These are phyloP conservation scores for Nyleta sp. DNA, from an alignment of 2,888 invertebrate species.

Conservation along the genomic window DNA sequence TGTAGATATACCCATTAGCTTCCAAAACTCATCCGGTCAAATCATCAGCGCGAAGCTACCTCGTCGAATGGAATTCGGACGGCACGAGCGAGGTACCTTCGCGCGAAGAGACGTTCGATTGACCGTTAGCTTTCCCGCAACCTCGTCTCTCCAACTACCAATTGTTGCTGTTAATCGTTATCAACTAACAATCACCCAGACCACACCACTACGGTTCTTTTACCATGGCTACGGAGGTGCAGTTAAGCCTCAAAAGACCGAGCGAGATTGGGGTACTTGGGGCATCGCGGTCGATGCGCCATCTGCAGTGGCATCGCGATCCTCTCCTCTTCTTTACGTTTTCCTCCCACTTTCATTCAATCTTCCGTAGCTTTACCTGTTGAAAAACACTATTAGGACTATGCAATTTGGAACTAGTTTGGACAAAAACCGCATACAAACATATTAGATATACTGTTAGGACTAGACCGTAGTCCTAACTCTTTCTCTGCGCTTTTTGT, in stretches of 20 bases:
- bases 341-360: too few relatives aligned
- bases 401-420: too few relatives aligned
- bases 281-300: too few relatives aligned
- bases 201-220: conserved; percentile 54
- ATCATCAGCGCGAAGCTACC: background rate
- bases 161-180: conserved; percentile 36
- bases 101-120: conserved; percentile 24
- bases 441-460: too few relatives aligned
- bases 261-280: background rate
- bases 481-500: too few relatives aligned
- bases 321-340: too few relatives aligned
- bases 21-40: background rate
- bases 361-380: too few relatives aligned
- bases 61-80: background rate
- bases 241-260: conserved; percentile 29
- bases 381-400: too few relatives aligned
- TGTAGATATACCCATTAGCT: too few relatives aligned
- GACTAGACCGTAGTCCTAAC: too few relatives aligned
- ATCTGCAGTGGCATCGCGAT: too few relatives aligned
- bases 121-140: conserved; percentile 25
- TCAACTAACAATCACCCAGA: conserved; percentile 47
- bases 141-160: conserved; percentile 27
- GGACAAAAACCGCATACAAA: too few relatives aligned
- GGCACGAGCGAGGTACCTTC: conserved; percentile 28
- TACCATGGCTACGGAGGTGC: conserved; percentile 45